These are phyloP conservation scores for Crotalus tigris DNA, from an alignment of 2,113 vertebrate species.

Conservation along the genomic window DNA sequence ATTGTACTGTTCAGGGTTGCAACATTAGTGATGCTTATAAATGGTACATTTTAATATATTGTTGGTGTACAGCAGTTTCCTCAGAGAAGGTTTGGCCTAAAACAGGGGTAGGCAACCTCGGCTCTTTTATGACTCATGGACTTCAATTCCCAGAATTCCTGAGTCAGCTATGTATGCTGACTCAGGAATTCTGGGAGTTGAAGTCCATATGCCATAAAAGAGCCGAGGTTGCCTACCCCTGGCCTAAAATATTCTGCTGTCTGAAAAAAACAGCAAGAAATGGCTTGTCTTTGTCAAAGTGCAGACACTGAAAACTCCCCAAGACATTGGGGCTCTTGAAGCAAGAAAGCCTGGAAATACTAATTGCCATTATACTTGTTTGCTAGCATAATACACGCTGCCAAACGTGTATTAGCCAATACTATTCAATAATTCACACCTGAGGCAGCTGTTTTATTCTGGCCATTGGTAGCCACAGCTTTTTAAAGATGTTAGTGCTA, in stretches of 20 bases:
- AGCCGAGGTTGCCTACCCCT: too few species aligned
- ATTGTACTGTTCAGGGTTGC: not conserved
- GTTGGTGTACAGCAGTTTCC: not conserved
- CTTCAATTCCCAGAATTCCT: too few species aligned
- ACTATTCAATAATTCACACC: not conserved
- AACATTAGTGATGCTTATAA: not conserved
- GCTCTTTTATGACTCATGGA: too few species aligned
- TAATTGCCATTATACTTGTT: not conserved
- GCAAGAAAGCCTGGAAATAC: not conserved
- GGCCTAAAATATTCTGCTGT: not conserved
- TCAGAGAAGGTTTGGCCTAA: not conserved
- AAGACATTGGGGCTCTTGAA: not conserved
- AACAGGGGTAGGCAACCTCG: not conserved
- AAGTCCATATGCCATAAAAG: too few species aligned
- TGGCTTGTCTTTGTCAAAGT: not conserved
- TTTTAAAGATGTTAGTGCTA: not conserved
- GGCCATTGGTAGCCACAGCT: not conserved
- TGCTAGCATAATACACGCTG: not conserved
- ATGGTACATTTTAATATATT: not conserved
- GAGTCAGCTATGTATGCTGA: too few species aligned
- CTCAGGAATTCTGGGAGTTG: too few species aligned
- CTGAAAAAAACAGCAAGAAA: not conserved
- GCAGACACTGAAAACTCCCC: not conserved
- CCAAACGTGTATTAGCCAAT: not conserved
- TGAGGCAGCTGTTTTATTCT: not conserved